Base-by-base conservation (phyloP, 2,888 invertebrate genomes). In the Chrysolina oricalcia region DNA sequence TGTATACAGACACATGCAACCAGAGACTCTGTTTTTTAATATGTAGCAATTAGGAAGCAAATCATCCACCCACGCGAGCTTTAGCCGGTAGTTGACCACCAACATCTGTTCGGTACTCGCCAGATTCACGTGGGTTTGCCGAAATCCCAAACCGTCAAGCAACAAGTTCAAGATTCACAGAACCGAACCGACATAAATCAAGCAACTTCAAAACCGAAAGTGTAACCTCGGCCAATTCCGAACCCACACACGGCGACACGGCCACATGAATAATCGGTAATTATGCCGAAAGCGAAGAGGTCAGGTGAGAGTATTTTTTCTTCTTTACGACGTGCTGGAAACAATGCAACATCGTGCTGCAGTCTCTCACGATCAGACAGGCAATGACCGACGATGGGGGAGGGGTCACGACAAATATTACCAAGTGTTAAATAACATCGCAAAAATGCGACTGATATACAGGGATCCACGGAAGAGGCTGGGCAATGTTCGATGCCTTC, bases 331-430 rank as follows among this genome's bases (percentile, higher is more conserved):
- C 65, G 59, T 69, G 74, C 66, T 72, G 72, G 74, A 76, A 76
- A 83, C 82, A 83, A 81, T 83, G 79, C 81, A 66, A 74, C 76
- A 79, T 85, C 85, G 84, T 85, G 85, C 83, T 81, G 77, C 79
- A 74, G 82, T 80, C 81, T 82, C 83, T 85, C 85, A 85, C 85
- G 85, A 85, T 81, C 83, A 82, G 83, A 85, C 85, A 84, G 84
- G 80, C 85, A 84, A 82, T 82, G 85, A 85, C 84, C 84, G 83
- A 79, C 74, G 53, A 63, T 46, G 69, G 69, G 72, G 72, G 70
- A 40, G 72, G 67, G 72, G 73, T 72, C 70, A 73, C 69, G 65
- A 65, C 43, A 72, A 72, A 72, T 75, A 72, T 72, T 70, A 66
- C 70, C 66, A 70, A 66, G 75, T 72, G 75, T 70, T 70, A 75